These are phyloP conservation scores for Sinodicranocentrus sp. DNA, from an alignment of 2,888 invertebrate species.

Conservation along the genomic window DNA sequence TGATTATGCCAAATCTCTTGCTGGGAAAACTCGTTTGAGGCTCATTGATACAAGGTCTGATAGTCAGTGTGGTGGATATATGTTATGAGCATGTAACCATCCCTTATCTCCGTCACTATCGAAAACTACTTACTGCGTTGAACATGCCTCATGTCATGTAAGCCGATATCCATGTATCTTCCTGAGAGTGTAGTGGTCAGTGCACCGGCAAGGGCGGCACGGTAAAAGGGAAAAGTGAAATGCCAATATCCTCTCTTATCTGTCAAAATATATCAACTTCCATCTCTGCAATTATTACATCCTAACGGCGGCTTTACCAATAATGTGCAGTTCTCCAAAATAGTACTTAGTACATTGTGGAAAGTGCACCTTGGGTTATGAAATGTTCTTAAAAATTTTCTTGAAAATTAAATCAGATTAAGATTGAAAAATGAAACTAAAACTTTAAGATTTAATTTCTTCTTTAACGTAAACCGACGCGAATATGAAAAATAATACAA, in stretches of 20 bases:
- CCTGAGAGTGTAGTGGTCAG: conserved; percentile 27
- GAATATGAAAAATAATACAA: too few relatives aligned
- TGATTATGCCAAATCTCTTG: conserved; percentile 75
- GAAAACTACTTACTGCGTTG: conserved; percentile 30
- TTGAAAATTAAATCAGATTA: too few relatives aligned
- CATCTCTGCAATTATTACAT: too few relatives aligned
- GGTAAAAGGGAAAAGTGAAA: neutral
- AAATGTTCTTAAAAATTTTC: too few relatives aligned
- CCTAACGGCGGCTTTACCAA: too few relatives aligned
- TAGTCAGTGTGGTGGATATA: conserved; percentile 52
- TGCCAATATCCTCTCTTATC: neutral
- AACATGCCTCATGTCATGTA: conserved; percentile 18
- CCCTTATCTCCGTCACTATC: conserved; percentile 61
- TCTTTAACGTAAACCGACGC: too few relatives aligned
- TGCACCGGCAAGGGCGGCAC: neutral
- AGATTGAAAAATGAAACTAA: too few relatives aligned
- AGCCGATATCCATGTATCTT: neutral
- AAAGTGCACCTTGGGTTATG: too few relatives aligned
- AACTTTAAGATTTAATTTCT: too few relatives aligned
- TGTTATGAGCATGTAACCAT: conserved; percentile 23
- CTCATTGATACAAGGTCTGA: conserved; percentile 75
- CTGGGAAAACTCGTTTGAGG: conserved; percentile 76
- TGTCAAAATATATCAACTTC: conserved; percentile 13
- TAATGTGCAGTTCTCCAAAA: too few relatives aligned
- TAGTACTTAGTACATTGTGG: too few relatives aligned